Base-by-base conservation (phyloP, 2,797 vertebrate species). In the Tapirus indicus region DNA sequence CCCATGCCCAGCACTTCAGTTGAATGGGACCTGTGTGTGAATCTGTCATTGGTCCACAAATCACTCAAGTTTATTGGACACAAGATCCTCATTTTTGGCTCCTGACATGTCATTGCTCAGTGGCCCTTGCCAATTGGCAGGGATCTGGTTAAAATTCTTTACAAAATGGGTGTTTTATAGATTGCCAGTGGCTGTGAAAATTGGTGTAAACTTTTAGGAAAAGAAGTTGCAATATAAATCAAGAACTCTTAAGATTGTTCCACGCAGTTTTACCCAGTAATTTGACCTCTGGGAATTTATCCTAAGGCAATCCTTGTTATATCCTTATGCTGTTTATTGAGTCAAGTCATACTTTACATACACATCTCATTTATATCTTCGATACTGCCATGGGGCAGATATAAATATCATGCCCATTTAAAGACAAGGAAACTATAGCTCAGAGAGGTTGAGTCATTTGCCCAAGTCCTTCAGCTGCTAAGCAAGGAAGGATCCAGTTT, bases 71-170 rank as follows among this genome's bases (percentile, higher is more conserved):
- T 71, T 47, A 18, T 32, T 25, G 44, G 23, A 44, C n/a, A 47
- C 0, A 1, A 0, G 10, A 35, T 75, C 5, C 7, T 1, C 7
- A 6, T 47, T n/a, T 91, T 29, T 32, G 25, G 21, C 23, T 80
- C 27, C 25, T 13, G 35, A 78, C 27, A 3, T 1, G 1, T 38
- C 9, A 6, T 17, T 41, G 56, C 9, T 83, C 17, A 9, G 25
- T 0, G 4, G n/a, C 25, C 18, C 54, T 16, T 29, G 32, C 13
- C 29, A 13, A 2, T 17, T 21, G 68, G 66, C 41, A 90, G 84
- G 62, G 32, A 82, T 56, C 60, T 78, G 29, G 29, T 85, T 82
- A 94, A 92, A 89, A 64, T n/a, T n/a, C 52, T 90, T 94, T 69
- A 60, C 6, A 47, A 29, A 89, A 71, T 1, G 62, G n/a, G 8